These are phyloP conservation scores for Triplophysa yarkandensis DNA, from an alignment of 2,797 vertebrate genomes.

Conservation along the genomic window DNA sequence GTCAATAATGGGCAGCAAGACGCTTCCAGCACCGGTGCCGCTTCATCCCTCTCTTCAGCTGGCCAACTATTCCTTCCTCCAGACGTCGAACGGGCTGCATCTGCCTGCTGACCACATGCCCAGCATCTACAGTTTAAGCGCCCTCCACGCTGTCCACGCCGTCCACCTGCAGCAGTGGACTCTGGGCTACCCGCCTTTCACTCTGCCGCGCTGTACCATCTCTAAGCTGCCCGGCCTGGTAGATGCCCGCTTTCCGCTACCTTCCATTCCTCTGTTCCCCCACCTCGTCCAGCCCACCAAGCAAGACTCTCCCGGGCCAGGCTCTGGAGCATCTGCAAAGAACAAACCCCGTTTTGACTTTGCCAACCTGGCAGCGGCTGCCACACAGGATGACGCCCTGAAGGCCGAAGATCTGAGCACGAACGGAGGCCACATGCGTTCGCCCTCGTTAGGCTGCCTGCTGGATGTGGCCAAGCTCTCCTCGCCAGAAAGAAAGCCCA, in stretches of 20 bases:
- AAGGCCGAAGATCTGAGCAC: constrained; percentile 87
- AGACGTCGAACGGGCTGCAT: constrained; percentile 90
- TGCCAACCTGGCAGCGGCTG: constrained; percentile 92
- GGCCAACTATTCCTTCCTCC: constrained; percentile 93
- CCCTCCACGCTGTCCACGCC: constrained; percentile 91
- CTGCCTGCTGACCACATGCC: constrained; percentile 89
- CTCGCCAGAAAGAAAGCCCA: constrained; percentile 89
- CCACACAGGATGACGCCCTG: constrained; percentile 93
- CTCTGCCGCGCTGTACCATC: constrained; percentile 88
- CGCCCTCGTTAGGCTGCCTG: constrained; percentile 80
- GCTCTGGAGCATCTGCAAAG: constrained; percentile 72
- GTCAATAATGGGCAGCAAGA: constrained; percentile 92
- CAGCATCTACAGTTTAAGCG: constrained; percentile 92
- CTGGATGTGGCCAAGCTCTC: constrained; percentile 89
- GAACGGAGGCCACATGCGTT: constrained; percentile 50
- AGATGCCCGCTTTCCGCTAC: constrained; percentile 83
- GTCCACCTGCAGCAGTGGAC: constrained; percentile 98
- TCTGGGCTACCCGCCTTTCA: constrained; percentile 89
- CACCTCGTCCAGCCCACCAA: constrained; percentile 83
- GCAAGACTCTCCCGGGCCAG: constrained; percentile 72
- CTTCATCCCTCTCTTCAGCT: constrained; percentile 94
- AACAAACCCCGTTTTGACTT: constrained; percentile 96
- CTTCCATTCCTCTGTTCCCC: constrained; percentile 88
- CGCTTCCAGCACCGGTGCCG: constrained; percentile 91
- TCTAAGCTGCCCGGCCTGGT: constrained; percentile 86